Conservation (phyloP, 2,113 vertebrate genomes). For the Pseudorasbora parva region DNA sequence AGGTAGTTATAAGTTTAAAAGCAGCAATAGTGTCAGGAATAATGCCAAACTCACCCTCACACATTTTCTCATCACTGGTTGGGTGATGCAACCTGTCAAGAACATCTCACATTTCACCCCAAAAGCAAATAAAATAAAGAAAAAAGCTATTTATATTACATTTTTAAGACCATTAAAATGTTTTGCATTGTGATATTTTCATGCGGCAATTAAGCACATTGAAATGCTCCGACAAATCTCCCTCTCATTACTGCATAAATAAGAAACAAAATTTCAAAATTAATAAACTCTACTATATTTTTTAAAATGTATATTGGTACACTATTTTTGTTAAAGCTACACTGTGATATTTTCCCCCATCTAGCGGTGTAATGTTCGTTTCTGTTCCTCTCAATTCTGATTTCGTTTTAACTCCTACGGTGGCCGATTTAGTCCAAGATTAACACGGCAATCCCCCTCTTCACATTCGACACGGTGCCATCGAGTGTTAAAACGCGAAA, state of each 20-base stretch:
- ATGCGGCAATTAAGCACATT: neutral
- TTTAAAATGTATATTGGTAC: no score
- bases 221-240: neutral
- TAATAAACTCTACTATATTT: neutral
- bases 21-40: neutral
- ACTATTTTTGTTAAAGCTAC: no score
- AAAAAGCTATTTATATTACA: neutral
- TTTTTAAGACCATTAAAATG: neutral
- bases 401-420: no score
- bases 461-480: no score
- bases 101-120: neutral
- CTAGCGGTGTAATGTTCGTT: no score
- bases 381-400: no score
- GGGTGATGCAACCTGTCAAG: neutral
- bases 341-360: no score
- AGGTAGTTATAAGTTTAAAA: neutral
- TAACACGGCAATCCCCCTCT: no score
- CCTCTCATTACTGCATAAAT: neutral
- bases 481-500: no score
- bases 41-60: neutral
- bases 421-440: no score
- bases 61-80: neutral
- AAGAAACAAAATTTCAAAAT: neutral
- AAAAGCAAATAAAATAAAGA: neutral
- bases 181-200: neutral